Evolutionary conservation across 2,888 invertebrate species (phyloP), one percentile per base, ranked within the genome.

Genomic region (Nasonia oneida): DNA sequence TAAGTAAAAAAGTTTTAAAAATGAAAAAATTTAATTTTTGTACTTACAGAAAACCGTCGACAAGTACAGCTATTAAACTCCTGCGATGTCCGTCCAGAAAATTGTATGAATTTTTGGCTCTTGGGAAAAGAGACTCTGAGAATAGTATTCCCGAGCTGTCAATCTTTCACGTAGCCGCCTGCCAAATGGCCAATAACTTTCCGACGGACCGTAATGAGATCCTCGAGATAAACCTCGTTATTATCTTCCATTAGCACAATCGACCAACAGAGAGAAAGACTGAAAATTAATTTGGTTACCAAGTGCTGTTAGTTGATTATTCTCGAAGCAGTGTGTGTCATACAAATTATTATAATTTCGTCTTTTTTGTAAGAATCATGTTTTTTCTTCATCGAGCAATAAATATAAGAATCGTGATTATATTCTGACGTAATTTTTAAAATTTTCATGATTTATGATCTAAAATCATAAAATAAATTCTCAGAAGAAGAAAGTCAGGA

Each of bases 231-330:
- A 90, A 90, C 89, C 91, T 91, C 90, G 88, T 90, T 90, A 92
- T 93, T 92, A 92, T 91, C 89, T 88, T 83, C 87, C 89, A 91
- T 92, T 92, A 91, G 89, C 89, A 90, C 90, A 91, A 92, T 91
- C 89, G 90, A 84, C 64, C 78, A 57, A 74, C 50, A 23, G 47
- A 85, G 47, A 53, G 29, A 67, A 57, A 33, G 67, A 14, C 76
- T 80, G 50, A 15, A 85, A 83, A 83, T 85, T 83, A 76, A 87
- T 82, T 82, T 57, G 33, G 23, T 33, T 23, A 3, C 23, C 53
- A 23, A 61, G 4, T 61, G 23, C 8, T 23, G 23, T 10, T 3
- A 61, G 10, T 61, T 61, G 0, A 4, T 67, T 12, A 12, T 47
- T 10, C 10, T 47, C 12, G 10, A 42, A 47, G 47, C 47, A 47